Base-by-base conservation (phyloP, 2,888 invertebrate species). In the Monopis laevigella region DNA sequence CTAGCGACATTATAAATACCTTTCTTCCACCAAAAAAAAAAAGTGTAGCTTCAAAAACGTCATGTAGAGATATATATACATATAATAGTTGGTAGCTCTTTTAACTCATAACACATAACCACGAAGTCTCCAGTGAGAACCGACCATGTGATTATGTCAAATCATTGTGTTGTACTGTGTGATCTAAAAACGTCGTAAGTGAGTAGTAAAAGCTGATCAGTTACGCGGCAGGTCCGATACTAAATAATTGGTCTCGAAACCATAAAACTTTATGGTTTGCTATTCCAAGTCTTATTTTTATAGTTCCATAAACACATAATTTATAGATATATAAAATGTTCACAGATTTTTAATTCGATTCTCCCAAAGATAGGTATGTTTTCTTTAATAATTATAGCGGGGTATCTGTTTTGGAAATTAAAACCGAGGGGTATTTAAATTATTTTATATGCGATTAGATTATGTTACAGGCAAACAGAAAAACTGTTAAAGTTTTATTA, bases 301-400 rank as follows among this genome's bases (percentile, higher is more conserved):
- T 36, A 36, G 36, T 36, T 21, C 36, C 36, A 36, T 36, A 36
- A 36, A 36, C 36, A 36, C 11, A 36, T 36, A 36, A 36, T 36
- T 36, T 36, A 36, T 36, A 21, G 16, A 19, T 13, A 36, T 36
- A n/a, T 36, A 36, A 36, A 36, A 36, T 36, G 36, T 36, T 36
- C 21, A 4, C 2, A 34, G 34, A 16, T 34, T 16, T 16, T 21
- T 36, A 36, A 36, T 36, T 36, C 21, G 36, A 36, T 36, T 36
- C 36, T 21, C 12, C 19, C 36, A 6, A 21, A 11, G 19, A 21
- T 36, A 16, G 17, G 6, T 11, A 21, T 21, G 36, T 21, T 36
- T 36, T 36, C 3, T 19, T 36, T 7, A 21, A 36, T 35, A 18
- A 36, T 36, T 36, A 36, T 21, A 21, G 18, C 10, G 19, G 11